These are phyloP conservation scores for Toxotes chatareus DNA, from an alignment of 2,113 vertebrate species.

Conservation along the genomic window DNA sequence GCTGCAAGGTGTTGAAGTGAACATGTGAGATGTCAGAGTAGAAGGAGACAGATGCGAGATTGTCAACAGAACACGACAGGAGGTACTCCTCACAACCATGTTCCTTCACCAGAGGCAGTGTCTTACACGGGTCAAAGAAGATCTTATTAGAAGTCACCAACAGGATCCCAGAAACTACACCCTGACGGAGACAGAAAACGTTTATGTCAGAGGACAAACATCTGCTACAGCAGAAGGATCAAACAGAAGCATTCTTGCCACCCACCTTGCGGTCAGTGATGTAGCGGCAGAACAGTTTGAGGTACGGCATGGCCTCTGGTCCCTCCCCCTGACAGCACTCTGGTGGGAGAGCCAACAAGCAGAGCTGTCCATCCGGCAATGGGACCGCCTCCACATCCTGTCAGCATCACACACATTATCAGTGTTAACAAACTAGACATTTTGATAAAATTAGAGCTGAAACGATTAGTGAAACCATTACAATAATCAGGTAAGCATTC, in stretches of 20 bases:
- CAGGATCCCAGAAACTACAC: conserved; percentile 85
- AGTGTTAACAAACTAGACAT: not conserved
- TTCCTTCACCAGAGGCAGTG: conserved; percentile 84
- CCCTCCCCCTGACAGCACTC: conserved; percentile 82
- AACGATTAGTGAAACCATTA: not conserved
- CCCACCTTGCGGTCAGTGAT: conserved; percentile 87
- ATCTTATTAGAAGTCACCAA: conserved; percentile 85
- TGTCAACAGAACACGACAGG: conserved; percentile 83
- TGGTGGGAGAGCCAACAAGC: conserved; percentile 83
- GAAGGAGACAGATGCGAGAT: conserved; percentile 81
- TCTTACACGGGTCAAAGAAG: conserved; percentile 88
- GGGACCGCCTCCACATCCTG: conserved; percentile 87
- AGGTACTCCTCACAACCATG: conserved; percentile 87
- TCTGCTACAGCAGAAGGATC: no score
- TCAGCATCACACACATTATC: not conserved
- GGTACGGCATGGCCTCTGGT: conserved; percentile 76
- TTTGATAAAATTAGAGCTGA: not conserved
- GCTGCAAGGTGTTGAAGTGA: conserved; percentile 80
- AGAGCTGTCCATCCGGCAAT: conserved; percentile 86
- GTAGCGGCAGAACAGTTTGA: conserved; percentile 86
- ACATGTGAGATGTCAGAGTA: conserved; percentile 84
- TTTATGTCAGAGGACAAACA: rapidly evolving
- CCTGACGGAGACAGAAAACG: conserved; percentile 64
- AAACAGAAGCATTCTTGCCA: not conserved
- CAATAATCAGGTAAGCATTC: not conserved